A percentile compares a stretch with the other conserved stretches of the same genome.
phyloP scores from a whole-genome alignment of 2,113 vertebrate genomes.

The Oostethus manadensis region DNA sequence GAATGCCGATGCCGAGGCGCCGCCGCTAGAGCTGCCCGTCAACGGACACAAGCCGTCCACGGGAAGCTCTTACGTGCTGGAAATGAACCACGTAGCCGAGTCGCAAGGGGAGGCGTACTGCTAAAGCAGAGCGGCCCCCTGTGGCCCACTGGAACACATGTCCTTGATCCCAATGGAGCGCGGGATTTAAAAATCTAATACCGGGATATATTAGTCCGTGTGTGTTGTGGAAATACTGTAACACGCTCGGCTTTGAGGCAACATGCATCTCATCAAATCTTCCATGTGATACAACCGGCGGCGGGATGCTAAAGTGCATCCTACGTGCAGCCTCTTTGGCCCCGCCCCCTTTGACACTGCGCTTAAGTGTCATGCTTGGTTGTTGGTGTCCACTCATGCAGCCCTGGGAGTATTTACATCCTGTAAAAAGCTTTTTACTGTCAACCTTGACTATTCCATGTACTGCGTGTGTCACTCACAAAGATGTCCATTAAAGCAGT shows the following conservation, averaged over 20 bases:
- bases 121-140: slow-evolving; percentile 9
- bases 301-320: slow-evolving; percentile 11
- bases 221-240: slow-evolving; percentile 8
- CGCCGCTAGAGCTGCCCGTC: slow-evolving; percentile 45
- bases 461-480: no score
- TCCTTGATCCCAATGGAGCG: background rate
- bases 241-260: slow-evolving; percentile 17
- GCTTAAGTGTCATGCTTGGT: no score
- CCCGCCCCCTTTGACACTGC: background rate
- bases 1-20: slow-evolving; percentile 59
- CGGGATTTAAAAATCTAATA: slow-evolving; percentile 30
- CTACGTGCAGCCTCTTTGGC: background rate
- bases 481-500: no score
- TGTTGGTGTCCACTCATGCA: no score
- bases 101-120: slow-evolving; percentile 61
- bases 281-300: background rate
- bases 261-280: slow-evolving; percentile 28
- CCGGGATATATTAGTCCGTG: slow-evolving; percentile 13
- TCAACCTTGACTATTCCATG: no score
- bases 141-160: slow-evolving; percentile 14
- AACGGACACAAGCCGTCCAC: slow-evolving; percentile 60
- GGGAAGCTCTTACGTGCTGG: slow-evolving; percentile 14
- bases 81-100: slow-evolving; percentile 33
- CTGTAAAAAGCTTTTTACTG: no score
- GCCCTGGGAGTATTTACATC: no score